Conservation (phyloP, 2,888 invertebrate genomes). For the Netelia inedita region DNA sequence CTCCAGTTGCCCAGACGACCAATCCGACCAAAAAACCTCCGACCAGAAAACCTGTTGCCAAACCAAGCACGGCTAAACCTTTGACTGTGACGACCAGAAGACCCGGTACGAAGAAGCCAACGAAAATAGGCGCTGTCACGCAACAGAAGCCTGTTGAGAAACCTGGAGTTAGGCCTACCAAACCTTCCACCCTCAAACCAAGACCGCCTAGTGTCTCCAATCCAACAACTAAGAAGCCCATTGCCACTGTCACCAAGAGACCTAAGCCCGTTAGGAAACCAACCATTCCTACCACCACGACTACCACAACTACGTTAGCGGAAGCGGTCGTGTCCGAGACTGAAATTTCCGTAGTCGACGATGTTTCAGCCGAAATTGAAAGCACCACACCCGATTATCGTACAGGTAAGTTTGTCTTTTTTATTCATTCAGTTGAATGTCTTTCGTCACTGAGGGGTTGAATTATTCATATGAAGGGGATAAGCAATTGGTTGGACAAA, state of each 20-base stretch:
- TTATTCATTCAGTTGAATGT: background rate
- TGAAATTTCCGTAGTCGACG: constrained; percentile 48
- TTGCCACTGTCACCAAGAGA: constrained; percentile 80
- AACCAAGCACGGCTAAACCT: constrained; percentile 72
- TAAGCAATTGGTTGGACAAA: background rate
- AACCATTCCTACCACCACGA: constrained; percentile 75
- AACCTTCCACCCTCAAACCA: constrained; percentile 77
- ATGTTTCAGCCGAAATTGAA: constrained; percentile 78
- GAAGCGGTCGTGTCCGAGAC: constrained; percentile 68
- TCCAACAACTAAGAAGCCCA: constrained; percentile 84
- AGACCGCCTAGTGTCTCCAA: constrained; percentile 77
- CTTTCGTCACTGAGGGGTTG: background rate
- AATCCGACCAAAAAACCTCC: constrained; percentile 78
- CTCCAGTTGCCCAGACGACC: constrained; percentile 75
- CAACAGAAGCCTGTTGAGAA: constrained; percentile 49
- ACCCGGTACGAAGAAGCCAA: constrained; percentile 76
- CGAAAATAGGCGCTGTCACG: constrained; percentile 71
- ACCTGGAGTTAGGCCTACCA: constrained; percentile 74
- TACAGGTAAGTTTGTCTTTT: constrained; percentile 74
- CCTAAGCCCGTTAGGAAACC: constrained; percentile 85
- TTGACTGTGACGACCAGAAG: constrained; percentile 70
- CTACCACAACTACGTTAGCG: constrained; percentile 83
- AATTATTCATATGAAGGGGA: background rate
- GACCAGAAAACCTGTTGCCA: constrained; percentile 73
- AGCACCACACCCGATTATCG: constrained; percentile 83